Conservation (phyloP, 2,888 invertebrate genomes). For the Periphyllus acericola region DNA sequence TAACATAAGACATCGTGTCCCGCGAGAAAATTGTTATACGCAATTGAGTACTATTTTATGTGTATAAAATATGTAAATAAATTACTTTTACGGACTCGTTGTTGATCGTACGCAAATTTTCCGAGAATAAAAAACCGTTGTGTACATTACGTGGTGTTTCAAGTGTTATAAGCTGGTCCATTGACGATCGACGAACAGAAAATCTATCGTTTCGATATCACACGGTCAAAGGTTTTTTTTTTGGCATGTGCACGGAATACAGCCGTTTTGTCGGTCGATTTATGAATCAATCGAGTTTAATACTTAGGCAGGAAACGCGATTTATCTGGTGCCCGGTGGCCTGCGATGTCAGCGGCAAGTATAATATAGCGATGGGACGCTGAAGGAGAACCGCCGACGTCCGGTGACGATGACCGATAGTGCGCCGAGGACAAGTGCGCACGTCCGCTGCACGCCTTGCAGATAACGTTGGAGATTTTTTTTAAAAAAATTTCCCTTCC, state of each 20-base stretch:
- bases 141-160: no score
- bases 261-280: background rate
- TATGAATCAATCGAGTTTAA: background rate
- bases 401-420: constrained; percentile 5
- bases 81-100: no score
- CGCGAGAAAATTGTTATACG: no score
- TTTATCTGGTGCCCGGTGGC: background rate
- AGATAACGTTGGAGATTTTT: constrained; percentile 42
- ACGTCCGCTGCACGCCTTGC: background rate
- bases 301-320: background rate
- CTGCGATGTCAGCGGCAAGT: background rate
- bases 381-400: background rate
- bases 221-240: no score
- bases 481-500: background rate
- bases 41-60: no score
- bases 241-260: no score
- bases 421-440: background rate
- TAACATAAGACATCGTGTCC: no score
- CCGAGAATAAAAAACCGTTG: no score
- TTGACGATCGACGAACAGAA: background rate
- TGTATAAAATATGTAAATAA: no score
- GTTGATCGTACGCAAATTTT: no score
- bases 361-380: background rate
- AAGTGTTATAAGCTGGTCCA: background rate
- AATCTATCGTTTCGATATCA: no score